Conservation (phyloP, 2,113 vertebrate species). For the Sterna hirundo region DNA sequence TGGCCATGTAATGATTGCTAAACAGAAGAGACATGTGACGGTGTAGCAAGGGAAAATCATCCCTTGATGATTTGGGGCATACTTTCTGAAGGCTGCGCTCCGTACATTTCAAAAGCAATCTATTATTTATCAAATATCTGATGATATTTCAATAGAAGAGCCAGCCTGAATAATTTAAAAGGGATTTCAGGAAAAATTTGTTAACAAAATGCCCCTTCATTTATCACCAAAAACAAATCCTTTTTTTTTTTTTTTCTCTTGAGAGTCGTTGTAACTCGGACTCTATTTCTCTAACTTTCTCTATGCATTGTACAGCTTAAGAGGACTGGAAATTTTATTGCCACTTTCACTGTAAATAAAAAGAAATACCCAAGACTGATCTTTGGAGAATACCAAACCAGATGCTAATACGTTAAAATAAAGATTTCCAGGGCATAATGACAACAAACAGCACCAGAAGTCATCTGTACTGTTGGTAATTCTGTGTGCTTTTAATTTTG, state of each 20-base stretch:
- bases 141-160: background rate
- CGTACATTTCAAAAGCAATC: background rate
- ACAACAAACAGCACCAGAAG: background rate
- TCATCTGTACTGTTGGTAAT: background rate
- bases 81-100: background rate
- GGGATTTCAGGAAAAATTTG: background rate
- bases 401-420: background rate
- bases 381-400: background rate
- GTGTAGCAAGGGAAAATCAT: background rate
- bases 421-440: background rate
- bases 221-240: background rate
- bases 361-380: background rate
- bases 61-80: background rate
- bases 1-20: background rate
- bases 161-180: background rate
- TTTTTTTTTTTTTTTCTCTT: background rate
- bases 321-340: background rate
- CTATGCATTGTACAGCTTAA: background rate
- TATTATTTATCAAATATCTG: background rate
- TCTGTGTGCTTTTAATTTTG: slow-evolving; percentile 21
- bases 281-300: background rate
- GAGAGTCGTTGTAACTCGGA: background rate
- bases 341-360: background rate
- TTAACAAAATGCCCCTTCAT: background rate
- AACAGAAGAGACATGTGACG: background rate